Conservation (phyloP, 2,113 vertebrate genomes). For the Perca fluviatilis region DNA sequence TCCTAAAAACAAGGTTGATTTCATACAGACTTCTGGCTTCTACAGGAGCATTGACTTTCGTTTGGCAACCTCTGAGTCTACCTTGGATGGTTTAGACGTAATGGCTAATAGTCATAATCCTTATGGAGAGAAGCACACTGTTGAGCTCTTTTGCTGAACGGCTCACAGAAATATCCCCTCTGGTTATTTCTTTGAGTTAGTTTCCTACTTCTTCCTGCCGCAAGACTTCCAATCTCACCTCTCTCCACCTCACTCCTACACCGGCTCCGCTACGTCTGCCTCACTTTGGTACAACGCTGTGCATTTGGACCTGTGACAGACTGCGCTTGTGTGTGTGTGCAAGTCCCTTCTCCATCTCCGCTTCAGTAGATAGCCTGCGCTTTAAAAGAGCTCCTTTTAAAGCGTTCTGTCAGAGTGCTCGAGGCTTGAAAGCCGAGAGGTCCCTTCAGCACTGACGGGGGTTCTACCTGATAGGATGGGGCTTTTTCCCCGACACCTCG, state of each 20-base stretch:
- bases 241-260: conserved; percentile 20
- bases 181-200: conserved; percentile 18
- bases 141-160: background rate
- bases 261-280: conserved; percentile 26
- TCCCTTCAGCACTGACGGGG: conserved; percentile 51
- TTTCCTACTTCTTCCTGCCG: conserved; percentile 3
- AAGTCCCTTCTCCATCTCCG: conserved; percentile 23
- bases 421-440: conserved; percentile 52
- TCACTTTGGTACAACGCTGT: background rate
- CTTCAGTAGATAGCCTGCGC: conserved; percentile 28
- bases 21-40: too few relatives aligned
- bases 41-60: too few relatives aligned
- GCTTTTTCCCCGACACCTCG: conserved; percentile 23
- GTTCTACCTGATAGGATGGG: conserved; percentile 45
- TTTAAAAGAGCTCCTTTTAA: conserved; percentile 46
- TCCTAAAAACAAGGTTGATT: too few relatives aligned
- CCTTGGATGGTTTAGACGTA: too few relatives aligned
- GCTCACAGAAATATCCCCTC: background rate
- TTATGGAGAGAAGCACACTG: too few relatives aligned
- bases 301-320: conserved; percentile 47
- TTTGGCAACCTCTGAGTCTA: too few relatives aligned
- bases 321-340: background rate
- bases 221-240: conserved; percentile 17
- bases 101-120: too few relatives aligned
- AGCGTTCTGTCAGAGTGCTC: conserved; percentile 36